Evolutionary conservation across 2,797 vertebrate genomes (phyloP).

Genomic region (Meriones psammophilus): DNA sequence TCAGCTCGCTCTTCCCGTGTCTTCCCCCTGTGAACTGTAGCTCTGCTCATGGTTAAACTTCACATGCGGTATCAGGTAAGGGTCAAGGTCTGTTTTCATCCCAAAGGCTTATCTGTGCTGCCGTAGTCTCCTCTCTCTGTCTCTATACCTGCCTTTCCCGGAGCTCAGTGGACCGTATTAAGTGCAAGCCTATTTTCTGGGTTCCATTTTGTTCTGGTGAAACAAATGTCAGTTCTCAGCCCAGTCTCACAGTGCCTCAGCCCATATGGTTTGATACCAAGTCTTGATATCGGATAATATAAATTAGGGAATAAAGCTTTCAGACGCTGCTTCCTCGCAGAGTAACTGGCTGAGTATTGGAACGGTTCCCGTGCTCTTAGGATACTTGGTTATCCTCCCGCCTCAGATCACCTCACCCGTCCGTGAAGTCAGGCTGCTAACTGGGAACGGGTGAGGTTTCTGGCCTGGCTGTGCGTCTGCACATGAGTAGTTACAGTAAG

Average conservation of each 20-base stretch:
- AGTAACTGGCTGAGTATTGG: not conserved
- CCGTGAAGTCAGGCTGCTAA: not conserved
- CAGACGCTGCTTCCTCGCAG: not conserved
- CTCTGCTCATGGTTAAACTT: not conserved
- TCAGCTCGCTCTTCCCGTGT: not conserved
- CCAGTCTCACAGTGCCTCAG: not conserved
- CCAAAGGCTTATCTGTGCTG: not conserved
- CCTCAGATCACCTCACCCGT: not conserved
- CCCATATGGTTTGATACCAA: not conserved
- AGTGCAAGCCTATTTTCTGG: not conserved
- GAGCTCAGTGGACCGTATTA: not conserved
- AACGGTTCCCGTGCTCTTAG: not conserved
- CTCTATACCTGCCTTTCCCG: not conserved
- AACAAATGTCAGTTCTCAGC: fast-evolving
- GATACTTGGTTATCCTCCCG: not conserved
- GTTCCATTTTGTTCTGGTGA: not conserved
- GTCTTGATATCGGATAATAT: not conserved
- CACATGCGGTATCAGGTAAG: not conserved
- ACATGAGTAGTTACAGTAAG: not conserved
- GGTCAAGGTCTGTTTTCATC: not conserved
- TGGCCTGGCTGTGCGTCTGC: not conserved
- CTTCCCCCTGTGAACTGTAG: not conserved
- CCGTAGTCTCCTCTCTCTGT: not conserved
- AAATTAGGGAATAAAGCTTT: not conserved
- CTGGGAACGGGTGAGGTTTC: not conserved